These are phyloP conservation scores for Canis aureus DNA, from an alignment of 2,113 vertebrate genomes.

Conservation along the genomic window DNA sequence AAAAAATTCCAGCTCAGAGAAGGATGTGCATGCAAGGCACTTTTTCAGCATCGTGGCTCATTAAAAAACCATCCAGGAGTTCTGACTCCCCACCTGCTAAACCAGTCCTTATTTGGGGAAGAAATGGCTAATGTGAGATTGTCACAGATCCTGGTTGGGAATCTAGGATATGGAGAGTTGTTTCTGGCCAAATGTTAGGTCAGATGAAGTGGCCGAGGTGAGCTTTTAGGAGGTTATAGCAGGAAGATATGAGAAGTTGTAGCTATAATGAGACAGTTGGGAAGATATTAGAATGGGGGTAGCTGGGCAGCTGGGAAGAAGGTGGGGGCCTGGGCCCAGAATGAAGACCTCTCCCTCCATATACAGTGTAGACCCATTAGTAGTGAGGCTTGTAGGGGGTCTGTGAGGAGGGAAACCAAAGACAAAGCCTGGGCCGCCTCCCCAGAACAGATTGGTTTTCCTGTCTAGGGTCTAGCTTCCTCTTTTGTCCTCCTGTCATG, in stretches of 20 bases:
- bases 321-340: background rate
- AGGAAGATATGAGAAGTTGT: constrained; percentile 26
- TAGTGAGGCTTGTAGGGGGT: constrained; percentile 19
- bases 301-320: background rate
- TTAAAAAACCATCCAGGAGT: constrained; percentile 63
- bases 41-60: constrained; percentile 50
- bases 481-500: constrained; percentile 77
- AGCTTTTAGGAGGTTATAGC: background rate
- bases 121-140: constrained; percentile 2
- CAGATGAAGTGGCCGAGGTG: background rate
- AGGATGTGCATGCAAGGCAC: background rate
- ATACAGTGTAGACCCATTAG: background rate
- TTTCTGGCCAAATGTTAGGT: background rate
- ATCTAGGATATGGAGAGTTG: constrained; percentile 17
- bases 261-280: background rate
- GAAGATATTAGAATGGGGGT: background rate
- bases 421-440: constrained; percentile 75
- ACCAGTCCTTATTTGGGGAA: constrained; percentile 58
- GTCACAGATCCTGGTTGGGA: background rate
- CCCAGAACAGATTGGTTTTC: constrained; percentile 77
- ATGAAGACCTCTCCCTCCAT: background rate
- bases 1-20: constrained; percentile 46
- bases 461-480: constrained; percentile 82
- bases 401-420: constrained; percentile 70
- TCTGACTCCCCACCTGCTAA: constrained; percentile 3